Evolutionary conservation across 2,797 vertebrate genomes (phyloP).

Genomic region (Acipenser transmontanus): DNA sequence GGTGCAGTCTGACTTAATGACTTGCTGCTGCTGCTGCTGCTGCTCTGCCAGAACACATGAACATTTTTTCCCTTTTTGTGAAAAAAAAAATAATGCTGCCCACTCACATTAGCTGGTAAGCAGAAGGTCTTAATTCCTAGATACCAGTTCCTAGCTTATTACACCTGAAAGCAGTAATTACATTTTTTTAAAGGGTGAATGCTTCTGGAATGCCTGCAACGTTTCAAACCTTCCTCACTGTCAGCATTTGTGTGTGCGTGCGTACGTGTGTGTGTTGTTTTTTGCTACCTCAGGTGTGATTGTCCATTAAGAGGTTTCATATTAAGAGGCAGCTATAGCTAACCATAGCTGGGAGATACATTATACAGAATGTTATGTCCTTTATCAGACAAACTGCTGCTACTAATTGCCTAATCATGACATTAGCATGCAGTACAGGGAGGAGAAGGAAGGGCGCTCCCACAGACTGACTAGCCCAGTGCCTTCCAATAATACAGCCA

Average conservation of each 20-base stretch:
- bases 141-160: not conserved
- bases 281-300: not conserved
- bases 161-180: not conserved
- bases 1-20: slow-evolving; percentile 66
- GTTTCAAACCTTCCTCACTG: not conserved
- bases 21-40: slow-evolving; percentile 41
- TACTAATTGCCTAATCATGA: not conserved
- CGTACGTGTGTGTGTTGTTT: slow-evolving; percentile 1
- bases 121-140: not conserved
- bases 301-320: slow-evolving; percentile 1
- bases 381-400: not conserved
- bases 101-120: not conserved
- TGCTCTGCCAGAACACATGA: slow-evolving; percentile 39
- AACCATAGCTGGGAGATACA: slow-evolving; percentile 7
- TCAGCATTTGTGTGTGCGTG: not conserved
- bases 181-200: not conserved
- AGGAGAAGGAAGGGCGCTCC: no score
- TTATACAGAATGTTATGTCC: no score
- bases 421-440: not conserved
- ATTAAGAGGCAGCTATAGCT: slow-evolving; percentile 2
- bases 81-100: not conserved
- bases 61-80: slow-evolving; percentile 5
- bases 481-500: not conserved
- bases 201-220: not conserved
- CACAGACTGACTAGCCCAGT: not conserved